Percentiles rank a stretch among this genome's conserved stretches.
These are phyloP conservation scores for Psylliodes chrysocephalus DNA, from an alignment of 2,888 invertebrate genomes.

Conservation along the genomic window DNA sequence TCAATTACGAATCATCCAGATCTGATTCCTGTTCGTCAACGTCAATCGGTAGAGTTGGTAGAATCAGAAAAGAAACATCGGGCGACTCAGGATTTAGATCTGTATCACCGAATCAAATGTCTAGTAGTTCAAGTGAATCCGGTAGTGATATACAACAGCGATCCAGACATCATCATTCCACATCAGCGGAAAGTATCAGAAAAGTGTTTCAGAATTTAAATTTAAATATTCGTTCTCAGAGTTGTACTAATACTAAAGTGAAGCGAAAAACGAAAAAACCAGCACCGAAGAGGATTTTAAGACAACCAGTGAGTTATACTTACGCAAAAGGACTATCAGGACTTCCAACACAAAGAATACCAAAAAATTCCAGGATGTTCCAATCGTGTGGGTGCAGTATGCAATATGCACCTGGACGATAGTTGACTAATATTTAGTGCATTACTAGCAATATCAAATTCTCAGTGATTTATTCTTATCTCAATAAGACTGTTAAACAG, in stretches of 20 bases:
- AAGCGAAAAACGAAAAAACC: constrained; percentile 68
- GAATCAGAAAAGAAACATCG: constrained; percentile 52
- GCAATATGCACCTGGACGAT: constrained; percentile 59
- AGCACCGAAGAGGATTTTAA: constrained; percentile 79
- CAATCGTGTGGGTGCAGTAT: constrained; percentile 58
- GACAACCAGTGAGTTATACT: constrained; percentile 82
- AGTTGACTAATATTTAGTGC: constrained; percentile 35
- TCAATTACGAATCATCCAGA: constrained; percentile 65
- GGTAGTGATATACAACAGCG: constrained; percentile 66
- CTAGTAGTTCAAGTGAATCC: constrained; percentile 72
- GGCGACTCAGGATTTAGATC: constrained; percentile 58
- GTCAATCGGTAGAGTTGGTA: constrained; percentile 53
- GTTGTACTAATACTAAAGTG: constrained; percentile 67
- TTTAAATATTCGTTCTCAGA: constrained; percentile 71
- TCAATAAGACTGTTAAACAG: constrained; percentile 41
- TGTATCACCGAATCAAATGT: constrained; percentile 63
- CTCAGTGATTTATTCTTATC: constrained; percentile 33
- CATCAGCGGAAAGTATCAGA: constrained; percentile 73
- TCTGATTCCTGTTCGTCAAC: constrained; percentile 62
- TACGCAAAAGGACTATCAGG: constrained; percentile 85
- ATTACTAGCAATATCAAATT: constrained; percentile 41
- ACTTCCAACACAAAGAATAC: constrained; percentile 83
- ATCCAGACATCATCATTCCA: constrained; percentile 63
- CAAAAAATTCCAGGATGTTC: constrained; percentile 64
- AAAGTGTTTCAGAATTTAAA: constrained; percentile 78